Percentiles rank a stretch among this genome's conserved stretches.
phyloP scores from a whole-genome alignment of 1,140 invertebrate species.

The Wiebesia pumilae region DNA sequence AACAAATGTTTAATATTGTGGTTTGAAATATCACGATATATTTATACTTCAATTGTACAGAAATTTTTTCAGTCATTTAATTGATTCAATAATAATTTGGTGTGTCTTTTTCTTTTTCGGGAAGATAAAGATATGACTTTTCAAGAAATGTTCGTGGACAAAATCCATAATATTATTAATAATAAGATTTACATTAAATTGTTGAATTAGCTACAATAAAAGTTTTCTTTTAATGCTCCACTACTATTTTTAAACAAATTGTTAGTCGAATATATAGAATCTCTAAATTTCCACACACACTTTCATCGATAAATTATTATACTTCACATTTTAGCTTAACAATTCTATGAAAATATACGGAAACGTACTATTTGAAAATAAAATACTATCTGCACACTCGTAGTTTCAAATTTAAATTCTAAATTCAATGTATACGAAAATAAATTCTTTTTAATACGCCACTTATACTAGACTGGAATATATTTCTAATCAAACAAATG shows the following conservation, averaged over 20 bases:
- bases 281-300: not conserved
- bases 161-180: too few relatives aligned
- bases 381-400: conserved; percentile 13
- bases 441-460: conserved; percentile 36
- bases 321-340: not conserved
- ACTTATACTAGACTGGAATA: conserved; percentile 21
- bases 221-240: too few relatives aligned
- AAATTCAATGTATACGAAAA: conserved; percentile 24
- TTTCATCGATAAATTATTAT: not conserved
- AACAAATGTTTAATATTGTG: too few relatives aligned
- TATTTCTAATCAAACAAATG: conserved; percentile 27
- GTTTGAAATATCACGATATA: too few relatives aligned
- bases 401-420: not conserved
- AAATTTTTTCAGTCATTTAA: too few relatives aligned
- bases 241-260: not conserved
- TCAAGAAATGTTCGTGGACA: too few relatives aligned
- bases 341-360: conserved; percentile 1
- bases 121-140: too few relatives aligned
- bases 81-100: too few relatives aligned
- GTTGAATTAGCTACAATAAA: too few relatives aligned
- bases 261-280: not conserved
- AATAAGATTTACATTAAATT: too few relatives aligned
- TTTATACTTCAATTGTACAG: too few relatives aligned
- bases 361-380: conserved; percentile 29
- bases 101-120: too few relatives aligned